Conservation (phyloP, 2,888 invertebrate species). For the Deilephila elpenor region DNA sequence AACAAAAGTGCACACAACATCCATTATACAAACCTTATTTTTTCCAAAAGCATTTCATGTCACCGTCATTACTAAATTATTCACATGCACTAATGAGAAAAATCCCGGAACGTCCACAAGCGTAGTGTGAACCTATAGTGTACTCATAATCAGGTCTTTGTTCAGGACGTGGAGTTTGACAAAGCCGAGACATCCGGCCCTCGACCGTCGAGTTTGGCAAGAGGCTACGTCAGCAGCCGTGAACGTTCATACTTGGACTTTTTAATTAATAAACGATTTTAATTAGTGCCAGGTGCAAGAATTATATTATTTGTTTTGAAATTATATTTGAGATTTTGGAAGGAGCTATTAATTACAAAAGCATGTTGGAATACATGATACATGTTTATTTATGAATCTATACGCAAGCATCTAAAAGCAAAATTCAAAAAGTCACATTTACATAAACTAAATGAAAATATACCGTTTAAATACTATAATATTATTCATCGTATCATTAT, state of each 20-base stretch:
- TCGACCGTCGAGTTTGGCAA: conserved; percentile 75
- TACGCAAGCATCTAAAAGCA: too few species aligned
- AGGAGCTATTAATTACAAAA: too few species aligned
- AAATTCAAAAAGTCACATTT: too few species aligned
- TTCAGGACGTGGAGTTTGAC: conserved; percentile 65
- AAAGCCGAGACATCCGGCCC: conserved; percentile 75
- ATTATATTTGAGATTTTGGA: background rate
- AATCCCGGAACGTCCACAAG: conserved; percentile 30
- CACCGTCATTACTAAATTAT: background rate
- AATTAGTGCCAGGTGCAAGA: background rate
- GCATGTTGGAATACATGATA: too few species aligned
- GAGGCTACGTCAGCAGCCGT: conserved; percentile 73
- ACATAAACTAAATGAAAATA: too few species aligned
- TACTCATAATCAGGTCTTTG: conserved; percentile 68
- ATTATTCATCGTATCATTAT: too few species aligned
- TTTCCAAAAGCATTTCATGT: background rate
- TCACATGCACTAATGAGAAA: background rate
- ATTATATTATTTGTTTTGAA: background rate
- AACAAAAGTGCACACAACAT: background rate
- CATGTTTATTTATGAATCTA: too few species aligned
- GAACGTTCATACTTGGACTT: conserved; percentile 52
- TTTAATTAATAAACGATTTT: conserved; percentile 22
- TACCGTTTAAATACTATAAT: too few species aligned
- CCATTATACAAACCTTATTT: too few species aligned
- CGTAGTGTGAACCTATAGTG: conserved; percentile 35